A percentile compares a stretch with the other conserved stretches of the same genome.
Evolutionary conservation across 2,888 invertebrate genomes (phyloP).

Genomic region (Troides aeacus): DNA sequence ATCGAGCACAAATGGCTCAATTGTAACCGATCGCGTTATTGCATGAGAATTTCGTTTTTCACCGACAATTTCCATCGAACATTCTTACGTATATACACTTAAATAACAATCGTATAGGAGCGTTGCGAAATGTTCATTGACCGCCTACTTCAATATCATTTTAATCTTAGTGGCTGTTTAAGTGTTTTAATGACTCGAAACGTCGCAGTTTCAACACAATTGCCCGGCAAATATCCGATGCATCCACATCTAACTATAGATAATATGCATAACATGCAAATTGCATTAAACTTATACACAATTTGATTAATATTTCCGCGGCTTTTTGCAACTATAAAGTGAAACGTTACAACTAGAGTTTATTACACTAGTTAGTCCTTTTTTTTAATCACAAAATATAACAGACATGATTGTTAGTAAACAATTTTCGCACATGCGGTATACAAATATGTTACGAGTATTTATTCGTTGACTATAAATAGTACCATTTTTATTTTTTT

Average conservation of each 20-base stretch:
- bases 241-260: constrained; percentile 15
- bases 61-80: constrained; percentile 22
- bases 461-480: too few relatives aligned
- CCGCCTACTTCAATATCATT: constrained; percentile 14
- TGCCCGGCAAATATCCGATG: constrained; percentile 12
- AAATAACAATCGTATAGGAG: constrained; percentile 14
- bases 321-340: constrained; percentile 7
- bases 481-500: too few relatives aligned
- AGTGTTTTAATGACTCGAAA: constrained; percentile 23
- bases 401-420: too few relatives aligned
- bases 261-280: constrained; percentile 19
- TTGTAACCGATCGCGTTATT: constrained; percentile 54
- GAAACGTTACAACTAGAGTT: constrained; percentile 7
- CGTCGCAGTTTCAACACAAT: constrained; percentile 20
- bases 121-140: constrained; percentile 14
- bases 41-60: constrained; percentile 54
- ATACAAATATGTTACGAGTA: too few relatives aligned
- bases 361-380: neutral
- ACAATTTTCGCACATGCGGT: too few relatives aligned
- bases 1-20: constrained; percentile 49
- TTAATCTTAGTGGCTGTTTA: constrained; percentile 14
- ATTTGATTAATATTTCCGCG: constrained; percentile 20
- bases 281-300: constrained; percentile 16
- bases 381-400: too few relatives aligned
- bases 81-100: constrained; percentile 11